phyloP scores from a whole-genome alignment of 2,888 invertebrate species.

The Girardia tigrina region DNA sequence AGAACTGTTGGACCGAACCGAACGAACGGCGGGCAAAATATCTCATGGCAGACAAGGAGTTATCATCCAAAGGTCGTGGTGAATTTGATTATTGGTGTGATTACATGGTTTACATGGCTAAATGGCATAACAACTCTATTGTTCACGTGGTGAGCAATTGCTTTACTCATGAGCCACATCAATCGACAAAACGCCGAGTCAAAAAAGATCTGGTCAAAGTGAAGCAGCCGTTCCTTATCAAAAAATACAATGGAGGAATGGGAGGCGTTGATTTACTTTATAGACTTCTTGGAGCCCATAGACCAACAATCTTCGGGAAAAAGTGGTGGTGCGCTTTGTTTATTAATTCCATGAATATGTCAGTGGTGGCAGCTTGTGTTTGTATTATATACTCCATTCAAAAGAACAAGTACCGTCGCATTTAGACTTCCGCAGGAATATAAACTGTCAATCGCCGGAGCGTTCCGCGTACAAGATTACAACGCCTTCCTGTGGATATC shows the following conservation, averaged over 20 bases:
- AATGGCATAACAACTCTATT: neutral
- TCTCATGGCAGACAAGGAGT: neutral
- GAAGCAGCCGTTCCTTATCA: neutral
- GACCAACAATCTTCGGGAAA: neutral
- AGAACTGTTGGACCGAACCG: neutral
- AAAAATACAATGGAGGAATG: neutral
- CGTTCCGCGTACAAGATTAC: too few relatives aligned
- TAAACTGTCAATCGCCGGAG: too few relatives aligned
- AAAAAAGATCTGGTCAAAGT: neutral
- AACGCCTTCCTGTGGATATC: too few relatives aligned
- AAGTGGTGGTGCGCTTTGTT: neutral
- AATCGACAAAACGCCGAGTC: neutral
- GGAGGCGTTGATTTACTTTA: neutral
- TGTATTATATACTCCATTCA: too few relatives aligned
- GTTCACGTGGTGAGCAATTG: neutral
- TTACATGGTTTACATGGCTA: neutral
- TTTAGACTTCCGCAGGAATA: too few relatives aligned
- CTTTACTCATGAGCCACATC: neutral
- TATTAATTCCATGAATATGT: neutral
- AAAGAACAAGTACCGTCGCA: too few relatives aligned
- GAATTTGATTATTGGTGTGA: neutral
- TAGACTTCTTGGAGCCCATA: neutral
- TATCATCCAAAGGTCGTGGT: neutral
- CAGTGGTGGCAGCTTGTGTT: neutral
- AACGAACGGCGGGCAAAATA: neutral